Percentiles rank a stretch among this genome's conserved stretches.
phyloP scores from a whole-genome alignment of 2,888 invertebrate species.

The Lepas anatifera region DNA sequence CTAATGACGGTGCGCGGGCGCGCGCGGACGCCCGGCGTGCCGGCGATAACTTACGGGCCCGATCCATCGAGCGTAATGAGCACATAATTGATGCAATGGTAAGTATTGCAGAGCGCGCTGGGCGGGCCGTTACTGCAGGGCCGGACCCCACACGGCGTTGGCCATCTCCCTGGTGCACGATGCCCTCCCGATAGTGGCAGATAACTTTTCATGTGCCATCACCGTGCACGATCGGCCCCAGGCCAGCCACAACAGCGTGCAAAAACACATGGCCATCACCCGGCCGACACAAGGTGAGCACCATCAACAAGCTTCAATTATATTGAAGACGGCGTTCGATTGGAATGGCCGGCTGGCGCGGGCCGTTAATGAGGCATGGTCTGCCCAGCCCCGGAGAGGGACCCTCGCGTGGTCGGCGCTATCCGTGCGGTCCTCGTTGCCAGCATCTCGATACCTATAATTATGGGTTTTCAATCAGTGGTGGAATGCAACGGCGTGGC shows the following conservation, averaged over 20 bases:
- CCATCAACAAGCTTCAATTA: slow-evolving; percentile 10
- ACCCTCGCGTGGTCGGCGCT: not conserved
- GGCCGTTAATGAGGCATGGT: slow-evolving; percentile 2
- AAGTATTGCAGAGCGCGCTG: slow-evolving; percentile 3
- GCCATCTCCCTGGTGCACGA: not conserved
- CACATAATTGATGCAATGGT: slow-evolving; percentile 10
- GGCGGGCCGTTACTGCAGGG: not conserved
- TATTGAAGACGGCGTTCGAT: not conserved
- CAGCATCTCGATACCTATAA: slow-evolving; percentile 5
- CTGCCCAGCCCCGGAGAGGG: not conserved
- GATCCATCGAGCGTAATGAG: not conserved
- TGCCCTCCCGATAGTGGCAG: slow-evolving; percentile 4
- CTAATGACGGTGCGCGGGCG: not conserved
- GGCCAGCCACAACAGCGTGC: not conserved
- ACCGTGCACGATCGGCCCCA: not conserved
- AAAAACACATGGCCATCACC: not conserved
- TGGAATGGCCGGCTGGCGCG: not conserved
- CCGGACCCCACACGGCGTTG: not conserved
- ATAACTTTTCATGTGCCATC: slow-evolving; percentile 5
- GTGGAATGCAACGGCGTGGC: slow-evolving; percentile 1
- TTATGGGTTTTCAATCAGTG: slow-evolving; percentile 12
- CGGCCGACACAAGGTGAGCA: too few species aligned
- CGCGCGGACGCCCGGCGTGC: not conserved
- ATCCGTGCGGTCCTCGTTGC: not conserved
- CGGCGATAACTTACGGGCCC: not conserved